A percentile compares a stretch with the other conserved stretches of the same genome.
phyloP scores from a whole-genome alignment of 2,797 vertebrate species.

The Phaenicophaeus curvirostris region DNA sequence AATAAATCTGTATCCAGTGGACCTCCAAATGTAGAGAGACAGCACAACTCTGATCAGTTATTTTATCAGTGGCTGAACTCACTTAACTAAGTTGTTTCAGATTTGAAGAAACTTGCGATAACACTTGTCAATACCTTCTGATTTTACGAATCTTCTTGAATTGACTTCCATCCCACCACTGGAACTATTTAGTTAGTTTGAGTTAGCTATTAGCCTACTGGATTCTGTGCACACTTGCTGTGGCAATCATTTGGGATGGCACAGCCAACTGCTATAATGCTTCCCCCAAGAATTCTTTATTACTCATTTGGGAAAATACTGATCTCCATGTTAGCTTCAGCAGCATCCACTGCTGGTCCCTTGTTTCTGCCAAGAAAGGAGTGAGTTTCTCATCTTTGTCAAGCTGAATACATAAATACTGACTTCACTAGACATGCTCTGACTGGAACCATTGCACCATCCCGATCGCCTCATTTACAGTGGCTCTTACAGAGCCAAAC shows the following conservation, averaged over 20 bases:
- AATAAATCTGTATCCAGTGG: not conserved
- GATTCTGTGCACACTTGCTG: not conserved
- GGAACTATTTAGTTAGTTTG: not conserved
- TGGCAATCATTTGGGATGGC: slow-evolving; percentile 36
- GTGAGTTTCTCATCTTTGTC: not conserved
- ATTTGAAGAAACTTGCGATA: not conserved
- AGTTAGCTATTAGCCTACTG: not conserved
- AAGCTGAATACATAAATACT: not conserved
- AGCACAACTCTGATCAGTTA: not conserved
- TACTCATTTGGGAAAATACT: slow-evolving; percentile 7
- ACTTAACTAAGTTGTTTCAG: not conserved
- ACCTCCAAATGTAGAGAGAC: not conserved
- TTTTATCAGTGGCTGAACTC: not conserved
- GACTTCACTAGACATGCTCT: not conserved
- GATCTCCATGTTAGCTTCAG: not conserved
- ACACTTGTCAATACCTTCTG: not conserved
- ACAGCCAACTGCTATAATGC: slow-evolving; percentile 28
- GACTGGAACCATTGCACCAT: not conserved
- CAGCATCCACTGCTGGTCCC: not conserved
- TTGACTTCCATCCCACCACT: not conserved
- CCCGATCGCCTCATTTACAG: not conserved
- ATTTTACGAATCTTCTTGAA: not conserved
- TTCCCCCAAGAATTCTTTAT: slow-evolving; percentile 34
- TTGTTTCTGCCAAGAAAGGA: slow-evolving; percentile 20
- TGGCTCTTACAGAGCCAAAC: not conserved